Percentiles rank a stretch among this genome's conserved stretches.
Evolutionary conservation across 1,140 invertebrate genomes (phyloP).

Genomic region (Halictus rubicundus): DNA sequence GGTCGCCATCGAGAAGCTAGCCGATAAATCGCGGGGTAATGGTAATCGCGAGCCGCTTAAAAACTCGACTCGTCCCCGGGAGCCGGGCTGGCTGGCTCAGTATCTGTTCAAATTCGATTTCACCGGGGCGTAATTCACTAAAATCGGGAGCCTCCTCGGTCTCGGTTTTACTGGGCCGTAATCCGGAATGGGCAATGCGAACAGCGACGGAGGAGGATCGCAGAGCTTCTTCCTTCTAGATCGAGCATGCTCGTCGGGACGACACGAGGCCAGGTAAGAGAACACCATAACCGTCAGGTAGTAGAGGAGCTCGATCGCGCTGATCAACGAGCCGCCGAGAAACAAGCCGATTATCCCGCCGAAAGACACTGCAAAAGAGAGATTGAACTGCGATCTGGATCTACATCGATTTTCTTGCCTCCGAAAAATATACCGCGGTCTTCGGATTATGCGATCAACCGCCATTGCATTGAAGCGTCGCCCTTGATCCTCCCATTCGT

Average conservation of each 20-base stretch:
- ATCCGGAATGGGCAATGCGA: conserved; percentile 36
- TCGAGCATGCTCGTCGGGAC: too few relatives aligned
- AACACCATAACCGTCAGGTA: conserved; percentile 29
- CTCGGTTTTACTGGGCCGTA: conserved; percentile 45
- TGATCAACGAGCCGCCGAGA: conserved; percentile 46
- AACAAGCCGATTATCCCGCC: conserved; percentile 58
- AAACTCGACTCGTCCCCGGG: background rate
- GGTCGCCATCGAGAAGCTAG: background rate
- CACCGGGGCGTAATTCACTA: conserved; percentile 39
- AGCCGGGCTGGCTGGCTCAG: conserved; percentile 9
- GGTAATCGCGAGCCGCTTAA: conserved; percentile 22
- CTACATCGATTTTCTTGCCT: conserved; percentile 1
- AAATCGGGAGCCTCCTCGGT: conserved; percentile 43
- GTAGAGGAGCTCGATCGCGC: conserved; percentile 42
- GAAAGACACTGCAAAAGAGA: conserved; percentile 47
- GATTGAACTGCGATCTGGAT: background rate
- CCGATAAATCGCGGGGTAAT: conserved; percentile 25
- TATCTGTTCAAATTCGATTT: conserved; percentile 55
- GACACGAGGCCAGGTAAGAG: background rate
- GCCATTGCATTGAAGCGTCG: too few relatives aligned
- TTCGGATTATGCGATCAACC: too few relatives aligned
- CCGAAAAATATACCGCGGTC: conserved; percentile 38
- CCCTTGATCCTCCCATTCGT: too few relatives aligned
- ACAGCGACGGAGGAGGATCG: background rate
- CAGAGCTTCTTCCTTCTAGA: background rate